Evolutionary conservation across 2,888 invertebrate species (phyloP).

Genomic region (Drosophila quinaria): DNA sequence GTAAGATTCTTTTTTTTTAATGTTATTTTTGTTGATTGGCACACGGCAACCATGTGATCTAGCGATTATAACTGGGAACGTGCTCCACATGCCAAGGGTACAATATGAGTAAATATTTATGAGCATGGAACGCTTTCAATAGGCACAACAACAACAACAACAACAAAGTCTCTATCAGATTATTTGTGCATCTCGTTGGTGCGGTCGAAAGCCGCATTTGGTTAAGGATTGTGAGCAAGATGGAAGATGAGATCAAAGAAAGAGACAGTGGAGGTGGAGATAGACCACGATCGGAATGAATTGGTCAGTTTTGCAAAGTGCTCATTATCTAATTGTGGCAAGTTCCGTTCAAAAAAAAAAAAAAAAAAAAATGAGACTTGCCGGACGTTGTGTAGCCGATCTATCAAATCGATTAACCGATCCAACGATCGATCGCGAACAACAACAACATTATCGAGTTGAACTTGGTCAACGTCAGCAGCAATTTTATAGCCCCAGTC

Average conservation of each 20-base stretch:
- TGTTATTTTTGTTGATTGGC: conserved; percentile 16
- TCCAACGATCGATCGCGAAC: background rate
- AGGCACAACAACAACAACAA: conserved; percentile 8
- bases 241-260: background rate
- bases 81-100: conserved; percentile 38
- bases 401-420: conserved; percentile 18
- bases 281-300: conserved; percentile 3
- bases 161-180: conserved; percentile 4
- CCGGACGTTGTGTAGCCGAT: conserved; percentile 40
- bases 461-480: conserved; percentile 20
- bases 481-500: conserved; percentile 27
- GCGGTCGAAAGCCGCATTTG: background rate
- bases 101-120: conserved; percentile 16
- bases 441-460: conserved; percentile 9
- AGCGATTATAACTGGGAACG: conserved; percentile 30
- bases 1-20: conserved; percentile 1
- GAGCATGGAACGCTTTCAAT: conserved; percentile 40
- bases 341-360: conserved; percentile 47
- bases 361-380: background rate
- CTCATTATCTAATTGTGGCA: conserved; percentile 75
- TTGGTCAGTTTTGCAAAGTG: conserved; percentile 29
- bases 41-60: conserved; percentile 41
- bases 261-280: background rate
- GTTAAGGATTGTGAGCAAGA: background rate
- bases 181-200: conserved; percentile 20